These are phyloP conservation scores for Babyrousa celebensis DNA, from an alignment of 2,797 vertebrate species.

Conservation along the genomic window DNA sequence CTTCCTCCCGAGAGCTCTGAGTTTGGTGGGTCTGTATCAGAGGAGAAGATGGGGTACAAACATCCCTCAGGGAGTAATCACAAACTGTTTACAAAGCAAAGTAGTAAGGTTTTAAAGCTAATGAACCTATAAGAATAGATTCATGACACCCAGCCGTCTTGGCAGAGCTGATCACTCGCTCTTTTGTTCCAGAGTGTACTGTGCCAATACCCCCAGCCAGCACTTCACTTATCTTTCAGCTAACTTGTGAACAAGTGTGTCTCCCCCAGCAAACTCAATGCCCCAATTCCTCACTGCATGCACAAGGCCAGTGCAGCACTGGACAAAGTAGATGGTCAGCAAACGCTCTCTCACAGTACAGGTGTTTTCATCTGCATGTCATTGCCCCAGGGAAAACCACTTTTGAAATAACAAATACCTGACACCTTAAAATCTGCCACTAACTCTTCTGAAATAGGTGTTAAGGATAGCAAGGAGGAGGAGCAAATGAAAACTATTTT, in stretches of 20 bases:
- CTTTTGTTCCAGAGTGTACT: no score
- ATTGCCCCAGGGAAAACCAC: not conserved
- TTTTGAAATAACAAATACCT: not conserved
- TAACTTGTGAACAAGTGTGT: not conserved
- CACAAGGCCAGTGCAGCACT: not conserved
- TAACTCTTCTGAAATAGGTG: not conserved
- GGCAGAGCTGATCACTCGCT: not conserved
- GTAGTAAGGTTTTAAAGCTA: not conserved
- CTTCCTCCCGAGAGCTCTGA: not conserved
- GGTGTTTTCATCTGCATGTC: not conserved
- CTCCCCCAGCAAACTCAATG: not conserved
- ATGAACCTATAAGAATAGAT: not conserved
- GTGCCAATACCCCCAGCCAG: not conserved
- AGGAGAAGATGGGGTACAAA: not conserved
- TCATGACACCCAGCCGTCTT: not conserved
- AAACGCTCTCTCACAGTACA: not conserved
- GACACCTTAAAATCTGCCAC: not conserved
- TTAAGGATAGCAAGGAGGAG: not conserved
- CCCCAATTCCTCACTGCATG: not conserved
- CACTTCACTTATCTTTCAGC: not conserved
- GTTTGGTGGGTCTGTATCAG: not conserved
- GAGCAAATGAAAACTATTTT: constrained; percentile 49
- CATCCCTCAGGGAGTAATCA: not conserved
- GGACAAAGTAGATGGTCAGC: not conserved
- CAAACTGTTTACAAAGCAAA: not conserved